phyloP scores from a whole-genome alignment of 2,888 invertebrate genomes.

The Ormyrus nitidulus region DNA sequence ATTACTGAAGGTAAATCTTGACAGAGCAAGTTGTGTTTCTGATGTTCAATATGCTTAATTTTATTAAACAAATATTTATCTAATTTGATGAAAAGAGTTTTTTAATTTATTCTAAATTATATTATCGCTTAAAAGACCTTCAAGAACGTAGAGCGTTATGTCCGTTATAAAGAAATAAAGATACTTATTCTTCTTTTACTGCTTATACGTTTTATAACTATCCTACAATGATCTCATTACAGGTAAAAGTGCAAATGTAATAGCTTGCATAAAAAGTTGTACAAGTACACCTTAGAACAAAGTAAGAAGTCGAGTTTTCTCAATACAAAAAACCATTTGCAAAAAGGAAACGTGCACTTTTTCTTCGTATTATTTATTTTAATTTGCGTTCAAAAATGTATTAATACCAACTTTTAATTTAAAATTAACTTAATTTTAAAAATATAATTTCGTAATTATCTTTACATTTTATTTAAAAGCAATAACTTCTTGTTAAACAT shows the following conservation, averaged over 20 bases:
- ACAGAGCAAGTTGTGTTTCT: background rate
- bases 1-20: constrained; percentile 10
- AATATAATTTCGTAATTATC: too few species aligned
- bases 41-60: too few species aligned
- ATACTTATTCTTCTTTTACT: background rate
- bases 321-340: too few species aligned
- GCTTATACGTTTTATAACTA: background rate
- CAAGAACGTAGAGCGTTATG: background rate
- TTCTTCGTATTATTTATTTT: too few species aligned
- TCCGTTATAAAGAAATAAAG: background rate
- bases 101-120: background rate
- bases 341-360: too few species aligned
- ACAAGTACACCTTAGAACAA: background rate
- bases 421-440: too few species aligned
- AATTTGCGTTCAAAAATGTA: too few species aligned
- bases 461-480: too few species aligned
- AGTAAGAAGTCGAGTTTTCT: background rate
- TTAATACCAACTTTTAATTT: too few species aligned
- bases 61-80: too few species aligned
- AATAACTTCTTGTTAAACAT: too few species aligned
- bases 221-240: background rate
- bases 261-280: background rate
- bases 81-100: background rate
- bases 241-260: background rate
- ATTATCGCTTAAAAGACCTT: background rate